Percentiles rank a stretch among this genome's conserved stretches.
Conservation (phyloP, 2,113 vertebrate species). For the Galemys pyrenaicus region DNA sequence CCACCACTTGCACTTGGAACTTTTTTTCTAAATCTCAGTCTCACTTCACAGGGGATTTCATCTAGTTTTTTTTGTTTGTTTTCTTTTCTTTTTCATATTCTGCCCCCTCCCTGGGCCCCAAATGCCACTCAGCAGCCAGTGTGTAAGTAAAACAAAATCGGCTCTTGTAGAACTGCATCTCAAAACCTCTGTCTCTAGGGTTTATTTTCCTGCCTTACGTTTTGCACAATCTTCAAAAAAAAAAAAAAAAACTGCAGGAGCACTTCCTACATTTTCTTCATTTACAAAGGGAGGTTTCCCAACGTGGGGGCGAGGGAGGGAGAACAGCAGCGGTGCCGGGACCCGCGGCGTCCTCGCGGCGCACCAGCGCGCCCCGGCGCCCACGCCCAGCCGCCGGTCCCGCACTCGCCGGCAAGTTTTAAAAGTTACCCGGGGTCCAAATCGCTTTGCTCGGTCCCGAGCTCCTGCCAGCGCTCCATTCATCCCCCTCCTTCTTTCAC, state of each 20-base stretch:
- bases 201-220: slow-evolving; percentile 1
- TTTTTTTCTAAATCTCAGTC: slow-evolving; percentile 25
- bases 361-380: slow-evolving; percentile 50
- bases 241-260: slow-evolving; percentile 8
- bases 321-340: slow-evolving; percentile 7
- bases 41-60: slow-evolving; percentile 37
- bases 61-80: neutral
- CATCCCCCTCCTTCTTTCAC: slow-evolving; percentile 53
- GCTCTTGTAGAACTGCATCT: slow-evolving; percentile 36
- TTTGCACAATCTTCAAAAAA: neutral
- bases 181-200: neutral
- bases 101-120: neutral
- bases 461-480: slow-evolving; percentile 42
- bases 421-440: slow-evolving; percentile 70
- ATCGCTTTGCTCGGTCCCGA: neutral
- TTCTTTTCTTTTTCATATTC: neutral
- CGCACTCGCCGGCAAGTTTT: slow-evolving; percentile 67
- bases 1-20: slow-evolving; percentile 35
- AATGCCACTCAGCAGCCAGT: slow-evolving; percentile 23
- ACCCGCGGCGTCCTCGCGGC: slow-evolving; percentile 54
- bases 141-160: neutral
- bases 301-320: slow-evolving; percentile 43
- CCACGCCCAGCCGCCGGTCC: slow-evolving; percentile 28
- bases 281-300: slow-evolving; percentile 53
- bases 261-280: slow-evolving; percentile 59